Base-by-base conservation (phyloP, 2,113 vertebrate genomes). In the Takifugu flavidus region DNA sequence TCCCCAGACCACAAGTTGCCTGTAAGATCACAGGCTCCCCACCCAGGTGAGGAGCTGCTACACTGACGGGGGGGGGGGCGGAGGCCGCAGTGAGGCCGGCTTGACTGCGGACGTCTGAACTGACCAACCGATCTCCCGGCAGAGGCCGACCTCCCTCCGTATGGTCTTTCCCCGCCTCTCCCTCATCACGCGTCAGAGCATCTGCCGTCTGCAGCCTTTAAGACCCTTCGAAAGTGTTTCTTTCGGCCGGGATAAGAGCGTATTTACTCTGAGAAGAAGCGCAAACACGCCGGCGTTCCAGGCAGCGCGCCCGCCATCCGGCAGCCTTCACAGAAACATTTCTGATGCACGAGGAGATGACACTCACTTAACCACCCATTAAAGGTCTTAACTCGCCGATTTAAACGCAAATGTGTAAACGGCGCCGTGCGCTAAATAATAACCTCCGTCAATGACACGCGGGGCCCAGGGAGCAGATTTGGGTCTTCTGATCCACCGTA, bases 401-500 rank as follows among this genome's bases (percentile, higher is more conserved):
- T 65, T 70, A 70, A 57, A 65, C 65, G 67, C 49, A 61, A 57
- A 70, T 20, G 6, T 50, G 31, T 49, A 14, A 6, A 44, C 34
- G 10, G 25, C 5, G 15, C 58, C 27, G 59, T 29, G 29, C 6
- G 13, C 51, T 59, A 47, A 25, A 39, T 50, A 34, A 43, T 58
- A 59, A 27, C 64, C 29, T 34, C 57, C 28, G 57, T 52, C 62
- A 53, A 43, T 45, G 44, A 29, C 1, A 59, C 63, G 49, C 46
- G 53, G 64, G 68, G 51, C 13, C 63, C 28, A 27, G 47, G 27
- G 20, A 63, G 54, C 46, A 54, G 10, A 3, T 13, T 6, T 15
- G 20, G 20, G 20, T 20, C 15, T 20, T 20, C 58, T 59, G 14
- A 2, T 15, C 6, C 14, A 47, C 47, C 10, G 3, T 10, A 49